Base-by-base conservation (phyloP, 2,113 vertebrate genomes). In the Nestor notabilis region DNA sequence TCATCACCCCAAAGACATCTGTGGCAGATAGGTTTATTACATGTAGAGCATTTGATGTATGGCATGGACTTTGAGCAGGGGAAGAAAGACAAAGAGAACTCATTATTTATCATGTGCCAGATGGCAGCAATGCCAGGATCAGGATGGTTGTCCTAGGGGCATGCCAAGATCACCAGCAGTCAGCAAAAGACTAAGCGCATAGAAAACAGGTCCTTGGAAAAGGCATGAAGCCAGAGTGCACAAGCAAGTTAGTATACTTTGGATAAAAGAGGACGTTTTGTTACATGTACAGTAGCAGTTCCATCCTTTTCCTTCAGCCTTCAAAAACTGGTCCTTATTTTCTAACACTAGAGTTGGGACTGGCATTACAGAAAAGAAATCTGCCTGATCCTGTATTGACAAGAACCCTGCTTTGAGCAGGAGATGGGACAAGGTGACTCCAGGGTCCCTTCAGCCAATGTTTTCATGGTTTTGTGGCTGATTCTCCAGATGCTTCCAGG, bases 11-110 rank as follows among this genome's bases (percentile, higher is more conserved):
- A 75, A 83, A 93, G 52, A 81, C 9, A 55, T 72, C 39, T 75
- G 44, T 71, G 52, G 27, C 56, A 89, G 49, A 53, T 46, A 49
- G 3, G 46, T 71, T 91, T 60, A 93, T 55, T 68, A 60, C 71
- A 56, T 44, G 35, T 50, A 89, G 55, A 75, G 65, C 3, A 1
- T 85, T 87, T 83, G 61, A 83, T 60, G 29, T 25, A 83, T 47
- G 31, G 37, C 60, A 72, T 50, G 53, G 68, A 53, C 66, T 87
- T 87, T 25, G 23, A 93, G 87, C 35, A 90, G 50, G 65, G 81
- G 56, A 87, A 82, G 39, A 44, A 91, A 91, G 90, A 84, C 47
- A 95, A 79, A 75, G 56, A 89, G 23, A 91, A 72, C 24, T 87
- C 39, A 44, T 52, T 78, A 87, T 90, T 87, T 90, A 82, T 78